A percentile compares a stretch with the other conserved stretches of the same genome.
Conservation (phyloP, 2,113 vertebrate genomes). For the Narcine bancroftii region DNA sequence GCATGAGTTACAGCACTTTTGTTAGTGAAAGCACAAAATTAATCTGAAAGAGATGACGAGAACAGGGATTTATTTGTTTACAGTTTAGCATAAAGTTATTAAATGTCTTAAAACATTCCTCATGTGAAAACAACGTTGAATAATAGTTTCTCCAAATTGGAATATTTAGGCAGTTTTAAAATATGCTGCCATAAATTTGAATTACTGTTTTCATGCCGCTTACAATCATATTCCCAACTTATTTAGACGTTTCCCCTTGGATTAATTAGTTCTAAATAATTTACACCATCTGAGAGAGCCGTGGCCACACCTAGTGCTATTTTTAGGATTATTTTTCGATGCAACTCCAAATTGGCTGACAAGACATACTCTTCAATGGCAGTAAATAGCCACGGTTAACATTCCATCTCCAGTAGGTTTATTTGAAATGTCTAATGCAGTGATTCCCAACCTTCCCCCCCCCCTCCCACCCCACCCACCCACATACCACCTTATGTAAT, state of each 20-base stretch:
- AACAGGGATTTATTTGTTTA: conserved; percentile 28
- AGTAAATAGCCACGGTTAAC: conserved; percentile 1
- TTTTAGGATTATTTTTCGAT: neutral
- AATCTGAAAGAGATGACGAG: conserved; percentile 28
- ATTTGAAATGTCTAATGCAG: no score
- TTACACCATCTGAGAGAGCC: neutral
- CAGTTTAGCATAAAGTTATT: conserved; percentile 24
- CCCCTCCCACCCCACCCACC: no score
- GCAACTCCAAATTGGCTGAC: neutral
- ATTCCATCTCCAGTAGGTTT: neutral
- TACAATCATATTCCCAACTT: neutral
- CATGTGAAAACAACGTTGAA: conserved; percentile 36
- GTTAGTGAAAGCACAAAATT: conserved; percentile 8
- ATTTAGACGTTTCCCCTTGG: conserved; percentile 6
- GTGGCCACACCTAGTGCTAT: neutral
- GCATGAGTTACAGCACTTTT: conserved; percentile 19
- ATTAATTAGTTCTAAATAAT: conserved; percentile 22
- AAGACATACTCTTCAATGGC: neutral
- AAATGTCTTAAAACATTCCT: conserved; percentile 28
- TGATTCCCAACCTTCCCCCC: no score
- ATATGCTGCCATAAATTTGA: conserved; percentile 18
- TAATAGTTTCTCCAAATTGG: conserved; percentile 26
- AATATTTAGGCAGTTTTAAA: conserved; percentile 16
- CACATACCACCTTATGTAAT: no score
- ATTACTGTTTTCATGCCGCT: conserved; percentile 2